A percentile compares a stretch with the other conserved stretches of the same genome.
These are phyloP conservation scores for Eulemur mongoz DNA, from an alignment of 2,797 vertebrate species.

Conservation along the genomic window DNA sequence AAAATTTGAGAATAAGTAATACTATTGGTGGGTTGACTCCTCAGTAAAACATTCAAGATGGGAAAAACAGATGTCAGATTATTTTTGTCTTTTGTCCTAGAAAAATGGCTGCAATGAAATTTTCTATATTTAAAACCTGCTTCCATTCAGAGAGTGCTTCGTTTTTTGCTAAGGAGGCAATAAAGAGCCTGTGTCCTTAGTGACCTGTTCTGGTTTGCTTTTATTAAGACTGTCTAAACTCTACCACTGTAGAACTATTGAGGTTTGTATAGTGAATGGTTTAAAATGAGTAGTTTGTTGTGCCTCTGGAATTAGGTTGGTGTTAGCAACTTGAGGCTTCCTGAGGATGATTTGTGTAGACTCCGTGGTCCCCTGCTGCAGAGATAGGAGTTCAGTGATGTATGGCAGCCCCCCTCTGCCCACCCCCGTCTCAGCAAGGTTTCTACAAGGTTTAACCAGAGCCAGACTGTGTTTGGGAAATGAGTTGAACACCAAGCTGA, in stretches of 20 bases:
- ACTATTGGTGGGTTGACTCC: conserved; percentile 35
- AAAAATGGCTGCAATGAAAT: conserved; percentile 18
- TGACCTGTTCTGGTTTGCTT: not conserved
- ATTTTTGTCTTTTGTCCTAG: conserved; percentile 62
- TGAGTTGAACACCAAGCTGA: not conserved
- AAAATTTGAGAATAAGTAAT: conserved; percentile 31
- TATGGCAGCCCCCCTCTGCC: fast-evolving
- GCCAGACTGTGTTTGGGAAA: not conserved
- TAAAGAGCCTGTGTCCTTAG: not conserved
- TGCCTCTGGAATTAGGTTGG: not conserved
- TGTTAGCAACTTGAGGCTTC: not conserved
- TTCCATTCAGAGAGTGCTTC: conserved; percentile 34
- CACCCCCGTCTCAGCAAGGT: fast-evolving
- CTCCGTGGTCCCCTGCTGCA: not conserved
- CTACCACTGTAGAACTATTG: not conserved
- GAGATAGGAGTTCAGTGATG: not conserved
- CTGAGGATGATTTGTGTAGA: not conserved
- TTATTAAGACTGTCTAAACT: not conserved
- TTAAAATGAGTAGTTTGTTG: not conserved
- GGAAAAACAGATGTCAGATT: conserved; percentile 74
- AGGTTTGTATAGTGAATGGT: not conserved
- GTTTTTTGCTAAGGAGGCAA: conserved; percentile 4
- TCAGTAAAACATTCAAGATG: conserved; percentile 67
- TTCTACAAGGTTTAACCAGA: not conserved
- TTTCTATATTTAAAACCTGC: conserved; percentile 71